Conservation (phyloP, 2,888 invertebrate genomes). For the Iselma pallidipennis region DNA sequence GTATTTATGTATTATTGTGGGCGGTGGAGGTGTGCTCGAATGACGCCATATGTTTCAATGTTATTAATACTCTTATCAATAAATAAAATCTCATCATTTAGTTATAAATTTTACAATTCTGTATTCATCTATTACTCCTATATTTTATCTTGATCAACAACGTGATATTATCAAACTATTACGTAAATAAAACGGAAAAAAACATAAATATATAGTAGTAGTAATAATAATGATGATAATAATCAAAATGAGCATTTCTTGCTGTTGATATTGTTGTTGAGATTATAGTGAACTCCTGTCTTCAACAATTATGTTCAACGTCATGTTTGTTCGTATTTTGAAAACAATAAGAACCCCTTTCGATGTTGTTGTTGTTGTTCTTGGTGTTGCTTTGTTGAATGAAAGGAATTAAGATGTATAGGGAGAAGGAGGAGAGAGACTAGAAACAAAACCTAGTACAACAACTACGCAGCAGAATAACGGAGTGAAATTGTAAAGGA, state of each 20-base stretch:
- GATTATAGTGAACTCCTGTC: not conserved
- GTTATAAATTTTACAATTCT: too few species aligned
- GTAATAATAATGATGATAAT: not conserved
- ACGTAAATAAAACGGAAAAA: not conserved
- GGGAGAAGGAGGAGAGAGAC: not conserved
- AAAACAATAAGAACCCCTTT: not conserved
- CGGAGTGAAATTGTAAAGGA: not conserved
- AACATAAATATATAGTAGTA: not conserved
- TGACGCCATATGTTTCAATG: too few species aligned
- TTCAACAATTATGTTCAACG: not conserved
- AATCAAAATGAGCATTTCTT: not conserved
- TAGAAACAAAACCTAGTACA: not conserved
- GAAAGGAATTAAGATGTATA: not conserved
- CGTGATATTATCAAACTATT: too few species aligned
- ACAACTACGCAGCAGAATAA: not conserved
- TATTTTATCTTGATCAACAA: too few species aligned
- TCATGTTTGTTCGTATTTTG: not conserved
- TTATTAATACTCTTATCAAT: too few species aligned
- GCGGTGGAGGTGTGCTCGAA: too few species aligned
- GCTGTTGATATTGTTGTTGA: not conserved
- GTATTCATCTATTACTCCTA: too few species aligned
- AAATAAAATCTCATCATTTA: too few species aligned
- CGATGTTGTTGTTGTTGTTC: not conserved
- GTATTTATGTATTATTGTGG: too few species aligned
- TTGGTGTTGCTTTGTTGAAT: not conserved